A percentile compares a stretch with the other conserved stretches of the same genome.
Conservation (phyloP, 1,140 invertebrate genomes). For the Scaptomyza hsui region DNA sequence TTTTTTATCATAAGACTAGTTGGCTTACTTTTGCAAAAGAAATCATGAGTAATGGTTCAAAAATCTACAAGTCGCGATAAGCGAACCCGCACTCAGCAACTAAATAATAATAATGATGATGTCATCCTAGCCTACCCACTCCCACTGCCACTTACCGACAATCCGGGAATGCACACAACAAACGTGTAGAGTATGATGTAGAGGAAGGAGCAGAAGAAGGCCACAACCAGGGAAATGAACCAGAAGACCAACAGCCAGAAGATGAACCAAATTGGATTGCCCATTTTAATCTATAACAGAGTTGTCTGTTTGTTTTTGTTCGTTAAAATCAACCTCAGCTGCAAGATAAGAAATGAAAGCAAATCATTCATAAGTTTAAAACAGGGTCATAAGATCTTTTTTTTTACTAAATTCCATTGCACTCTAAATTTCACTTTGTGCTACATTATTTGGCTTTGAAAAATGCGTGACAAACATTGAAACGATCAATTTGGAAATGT, state of each 20-base stretch:
- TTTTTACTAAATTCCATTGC: conserved; percentile 9
- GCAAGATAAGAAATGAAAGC: conserved; percentile 58
- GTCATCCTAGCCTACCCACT: conserved; percentile 4
- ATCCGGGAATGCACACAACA: conserved; percentile 88
- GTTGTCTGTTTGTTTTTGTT: conserved; percentile 29
- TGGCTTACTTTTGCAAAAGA: conserved; percentile 14
- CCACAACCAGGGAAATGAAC: conserved; percentile 89
- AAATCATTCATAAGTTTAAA: conserved; percentile 23
- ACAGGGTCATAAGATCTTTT: not conserved
- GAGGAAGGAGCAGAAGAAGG: conserved; percentile 88
- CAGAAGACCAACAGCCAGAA: conserved; percentile 92
- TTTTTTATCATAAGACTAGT: conserved; percentile 41
- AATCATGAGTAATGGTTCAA: conserved; percentile 60
- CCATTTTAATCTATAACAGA: conserved; percentile 74
- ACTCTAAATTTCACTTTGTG: conserved; percentile 63
- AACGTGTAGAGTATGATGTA: conserved; percentile 90
- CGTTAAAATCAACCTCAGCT: conserved; percentile 27
- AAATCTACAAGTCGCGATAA: conserved; percentile 52
- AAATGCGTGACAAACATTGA: conserved; percentile 65
- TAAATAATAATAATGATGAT: conserved; percentile 20
- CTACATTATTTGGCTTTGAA: conserved; percentile 34
- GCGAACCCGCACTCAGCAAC: conserved; percentile 26
- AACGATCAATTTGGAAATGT: conserved; percentile 48
- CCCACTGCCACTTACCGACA: conserved; percentile 84
- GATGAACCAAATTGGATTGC: conserved; percentile 88